A percentile compares a stretch with the other conserved stretches of the same genome.
Conservation (phyloP, 2,797 vertebrate species). For the Hozukius guyotensis region DNA sequence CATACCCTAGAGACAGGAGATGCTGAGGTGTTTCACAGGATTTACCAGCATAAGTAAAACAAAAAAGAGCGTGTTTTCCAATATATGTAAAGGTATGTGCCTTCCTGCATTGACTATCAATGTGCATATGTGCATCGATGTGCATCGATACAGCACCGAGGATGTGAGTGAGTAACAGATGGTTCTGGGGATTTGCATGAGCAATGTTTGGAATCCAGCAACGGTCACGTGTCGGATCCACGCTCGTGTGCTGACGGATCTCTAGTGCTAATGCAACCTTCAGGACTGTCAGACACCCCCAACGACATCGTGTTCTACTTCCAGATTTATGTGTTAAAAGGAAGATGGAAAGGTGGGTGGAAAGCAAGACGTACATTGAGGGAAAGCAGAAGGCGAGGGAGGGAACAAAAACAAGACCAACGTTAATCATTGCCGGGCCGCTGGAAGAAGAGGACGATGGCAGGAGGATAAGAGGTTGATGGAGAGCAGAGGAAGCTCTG, state of each 20-base stretch:
- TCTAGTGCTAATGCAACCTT: conserved; percentile 39
- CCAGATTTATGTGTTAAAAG: conserved; percentile 31
- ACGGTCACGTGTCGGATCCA: conserved; percentile 16
- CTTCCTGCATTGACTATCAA: not conserved
- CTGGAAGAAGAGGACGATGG: conserved; percentile 41
- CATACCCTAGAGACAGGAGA: conserved; percentile 12
- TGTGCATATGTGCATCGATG: not conserved
- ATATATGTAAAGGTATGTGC: not conserved
- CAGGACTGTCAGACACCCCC: conserved; percentile 7
- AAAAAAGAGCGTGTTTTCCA: not conserved
- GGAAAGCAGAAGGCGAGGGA: conserved; percentile 38
- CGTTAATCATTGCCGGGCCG: conserved; percentile 39
- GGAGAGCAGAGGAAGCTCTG: conserved; percentile 43
- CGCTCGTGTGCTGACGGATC: not conserved
- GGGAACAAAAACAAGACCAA: conserved; percentile 32
- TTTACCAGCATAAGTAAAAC: conserved; percentile 19
- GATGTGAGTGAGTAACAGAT: not conserved
- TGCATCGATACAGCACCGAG: not conserved
- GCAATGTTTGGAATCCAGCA: not conserved
- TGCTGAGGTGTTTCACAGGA: conserved; percentile 9
- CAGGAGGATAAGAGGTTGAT: conserved; percentile 52
- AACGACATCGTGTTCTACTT: conserved; percentile 21
- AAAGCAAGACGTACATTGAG: not conserved
- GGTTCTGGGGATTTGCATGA: conserved; percentile 23
- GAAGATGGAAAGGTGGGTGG: conserved; percentile 35